Evolutionary conservation across 1,140 invertebrate genomes (phyloP).

Genomic region (Penaeus vannamei): DNA sequence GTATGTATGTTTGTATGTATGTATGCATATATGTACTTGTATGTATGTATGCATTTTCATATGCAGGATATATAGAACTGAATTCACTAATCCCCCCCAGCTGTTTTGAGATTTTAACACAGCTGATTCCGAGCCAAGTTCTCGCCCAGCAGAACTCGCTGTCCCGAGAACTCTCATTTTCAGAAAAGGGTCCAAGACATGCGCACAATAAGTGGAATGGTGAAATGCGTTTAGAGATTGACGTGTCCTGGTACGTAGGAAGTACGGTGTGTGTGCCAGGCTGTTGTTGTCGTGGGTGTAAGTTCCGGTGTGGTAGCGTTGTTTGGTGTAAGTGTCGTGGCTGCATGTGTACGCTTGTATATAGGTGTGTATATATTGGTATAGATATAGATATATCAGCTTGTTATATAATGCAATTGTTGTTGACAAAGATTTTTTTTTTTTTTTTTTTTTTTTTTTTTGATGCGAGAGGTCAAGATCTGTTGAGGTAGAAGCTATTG

Average conservation of each 20-base stretch:
- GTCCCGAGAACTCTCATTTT: no score
- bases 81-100: no score
- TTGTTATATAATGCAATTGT: neutral
- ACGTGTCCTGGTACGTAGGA: neutral
- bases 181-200: slow-evolving; percentile 25
- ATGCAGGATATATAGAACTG: neutral
- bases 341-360: neutral
- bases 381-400: neutral
- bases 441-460: neutral
- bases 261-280: neutral
- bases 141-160: no score
- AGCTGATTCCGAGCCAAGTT: no score
- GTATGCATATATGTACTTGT: slow-evolving; percentile 28
- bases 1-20: neutral
- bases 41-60: neutral
- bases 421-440: neutral
- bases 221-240: neutral
- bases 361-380: neutral
- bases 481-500: no score
- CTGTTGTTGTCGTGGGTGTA: neutral
- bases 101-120: no score
- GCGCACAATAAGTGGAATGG: neutral
- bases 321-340: neutral
- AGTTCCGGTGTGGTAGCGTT: neutral
- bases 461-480: no score